Evolutionary conservation across 1,140 invertebrate genomes (phyloP).

Genomic region (Eupeodes corollae): DNA sequence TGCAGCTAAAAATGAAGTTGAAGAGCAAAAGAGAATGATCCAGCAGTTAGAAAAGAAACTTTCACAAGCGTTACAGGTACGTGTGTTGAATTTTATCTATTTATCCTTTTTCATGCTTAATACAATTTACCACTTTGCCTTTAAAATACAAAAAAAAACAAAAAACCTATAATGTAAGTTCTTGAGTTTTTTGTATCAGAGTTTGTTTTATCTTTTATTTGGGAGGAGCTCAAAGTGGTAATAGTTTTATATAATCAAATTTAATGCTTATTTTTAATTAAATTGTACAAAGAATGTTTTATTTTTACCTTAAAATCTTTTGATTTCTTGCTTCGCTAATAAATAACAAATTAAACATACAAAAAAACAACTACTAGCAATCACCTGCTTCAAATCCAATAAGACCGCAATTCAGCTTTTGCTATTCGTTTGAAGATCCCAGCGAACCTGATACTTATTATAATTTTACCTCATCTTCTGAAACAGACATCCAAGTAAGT

Average conservation of each 20-base stretch:
- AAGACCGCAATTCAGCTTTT: constrained; percentile 30
- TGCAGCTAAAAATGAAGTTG: constrained; percentile 59
- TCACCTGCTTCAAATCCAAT: constrained; percentile 15
- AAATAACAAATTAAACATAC: constrained; percentile 13
- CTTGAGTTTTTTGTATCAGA: too few species aligned
- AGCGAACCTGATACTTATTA: constrained; percentile 18
- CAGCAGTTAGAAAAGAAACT: constrained; percentile 59
- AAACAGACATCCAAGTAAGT: too few species aligned
- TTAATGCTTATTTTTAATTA: too few species aligned
- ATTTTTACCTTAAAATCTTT: too few species aligned
- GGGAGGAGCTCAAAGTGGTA: too few species aligned
- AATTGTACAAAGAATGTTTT: too few species aligned
- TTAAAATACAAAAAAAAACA: too few species aligned
- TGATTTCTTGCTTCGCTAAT: constrained; percentile 3
- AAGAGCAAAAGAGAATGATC: constrained; percentile 66
- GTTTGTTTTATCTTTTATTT: too few species aligned
- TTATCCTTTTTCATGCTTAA: too few species aligned
- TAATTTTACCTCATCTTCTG: not conserved
- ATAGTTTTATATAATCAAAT: too few species aligned
- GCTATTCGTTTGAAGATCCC: constrained; percentile 34
- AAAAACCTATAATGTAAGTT: too few species aligned
- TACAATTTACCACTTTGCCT: not conserved
- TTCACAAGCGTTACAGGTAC: constrained; percentile 47
- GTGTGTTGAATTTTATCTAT: constrained; percentile 1
- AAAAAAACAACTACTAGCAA: constrained; percentile 16